Conservation (phyloP, 2,888 invertebrate genomes). For the Drosophila subsilvestris region DNA sequence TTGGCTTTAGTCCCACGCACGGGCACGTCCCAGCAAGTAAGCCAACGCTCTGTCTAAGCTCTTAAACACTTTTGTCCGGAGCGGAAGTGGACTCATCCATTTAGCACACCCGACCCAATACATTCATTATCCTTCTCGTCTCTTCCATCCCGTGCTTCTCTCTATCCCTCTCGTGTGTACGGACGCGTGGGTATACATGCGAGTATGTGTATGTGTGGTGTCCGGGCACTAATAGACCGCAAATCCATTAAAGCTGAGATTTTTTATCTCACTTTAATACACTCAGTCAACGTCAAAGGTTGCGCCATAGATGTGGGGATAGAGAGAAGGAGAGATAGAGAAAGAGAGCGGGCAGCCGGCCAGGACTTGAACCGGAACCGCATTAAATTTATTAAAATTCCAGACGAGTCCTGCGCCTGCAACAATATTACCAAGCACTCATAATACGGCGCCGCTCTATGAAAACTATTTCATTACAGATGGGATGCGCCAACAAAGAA, state of each 20-base stretch:
- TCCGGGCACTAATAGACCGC: conserved; percentile 73
- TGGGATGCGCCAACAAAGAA: conserved; percentile 94
- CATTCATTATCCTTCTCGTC: conserved; percentile 65
- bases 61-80: conserved; percentile 56
- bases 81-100: conserved; percentile 74
- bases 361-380: conserved; percentile 27
- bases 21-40: conserved; percentile 19
- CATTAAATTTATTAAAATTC: conserved; percentile 79
- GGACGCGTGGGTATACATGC: neutral
- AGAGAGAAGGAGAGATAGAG: conserved; percentile 5
- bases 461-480: conserved; percentile 83
- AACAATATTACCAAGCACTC: conserved; percentile 75
- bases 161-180: conserved; percentile 10
- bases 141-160: conserved; percentile 7
- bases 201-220: conserved; percentile 12
- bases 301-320: conserved; percentile 37
- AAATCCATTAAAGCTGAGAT: conserved; percentile 80
- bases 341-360: neutral
- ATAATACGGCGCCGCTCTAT: conserved; percentile 68
- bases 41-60: conserved; percentile 30
- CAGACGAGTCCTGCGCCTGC: conserved; percentile 77
- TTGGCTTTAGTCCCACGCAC: conserved; percentile 3
- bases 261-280: conserved; percentile 78
- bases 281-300: conserved; percentile 79
- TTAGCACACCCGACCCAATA: conserved; percentile 66